Evolutionary conservation across 1,140 invertebrate species (phyloP).

Genomic region (Acyrthosiphon pisum): DNA sequence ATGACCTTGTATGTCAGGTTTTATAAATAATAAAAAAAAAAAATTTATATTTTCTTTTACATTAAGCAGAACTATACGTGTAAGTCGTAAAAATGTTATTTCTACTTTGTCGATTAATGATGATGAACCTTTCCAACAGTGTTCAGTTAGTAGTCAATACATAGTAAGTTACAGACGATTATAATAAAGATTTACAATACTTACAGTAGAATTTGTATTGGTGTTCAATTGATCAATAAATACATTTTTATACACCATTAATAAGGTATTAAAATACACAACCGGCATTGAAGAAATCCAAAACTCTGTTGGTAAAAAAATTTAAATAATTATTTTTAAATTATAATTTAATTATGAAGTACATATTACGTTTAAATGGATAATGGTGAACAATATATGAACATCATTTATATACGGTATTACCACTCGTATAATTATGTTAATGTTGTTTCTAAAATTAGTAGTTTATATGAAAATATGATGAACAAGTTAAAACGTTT

Average conservation of each 20-base stretch:
- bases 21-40: too few species aligned
- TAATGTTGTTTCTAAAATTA: too few species aligned
- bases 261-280: constrained; percentile 78
- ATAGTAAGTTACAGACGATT: not conserved
- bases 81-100: not conserved
- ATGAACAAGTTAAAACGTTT: too few species aligned
- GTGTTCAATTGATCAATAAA: constrained; percentile 62
- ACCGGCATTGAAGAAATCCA: constrained; percentile 73
- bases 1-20: too few species aligned
- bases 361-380: not conserved
- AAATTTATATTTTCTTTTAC: too few species aligned
- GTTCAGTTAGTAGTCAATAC: too few species aligned
- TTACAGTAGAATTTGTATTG: constrained; percentile 21
- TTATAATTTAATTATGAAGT: constrained; percentile 27
- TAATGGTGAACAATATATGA: not conserved
- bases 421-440: too few species aligned
- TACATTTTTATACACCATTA: constrained; percentile 75
- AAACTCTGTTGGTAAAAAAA: constrained; percentile 62
- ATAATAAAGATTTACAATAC: not conserved
- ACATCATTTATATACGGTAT: too few species aligned
- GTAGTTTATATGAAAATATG: too few species aligned
- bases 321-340: too few species aligned
- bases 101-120: not conserved
- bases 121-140: not conserved
- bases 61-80: not conserved